Conservation (phyloP, 2,113 vertebrate species). For the Anarhynchus alexandrinus region DNA sequence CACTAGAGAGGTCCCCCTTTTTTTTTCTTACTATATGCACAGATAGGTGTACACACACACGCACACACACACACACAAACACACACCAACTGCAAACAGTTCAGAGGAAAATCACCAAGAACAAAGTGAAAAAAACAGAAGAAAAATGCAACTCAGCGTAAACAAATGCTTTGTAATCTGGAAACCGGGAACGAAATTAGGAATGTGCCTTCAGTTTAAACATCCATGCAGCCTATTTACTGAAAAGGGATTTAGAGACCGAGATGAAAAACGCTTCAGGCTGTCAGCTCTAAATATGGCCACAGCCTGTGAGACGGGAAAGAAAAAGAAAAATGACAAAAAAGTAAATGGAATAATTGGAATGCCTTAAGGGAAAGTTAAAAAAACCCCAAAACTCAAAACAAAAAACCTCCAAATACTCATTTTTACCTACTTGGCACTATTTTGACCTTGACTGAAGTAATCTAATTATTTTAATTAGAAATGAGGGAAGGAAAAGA, state of each 20-base stretch:
- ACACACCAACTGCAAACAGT: slow-evolving; percentile 11
- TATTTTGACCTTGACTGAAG: background rate
- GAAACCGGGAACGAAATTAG: slow-evolving; percentile 59
- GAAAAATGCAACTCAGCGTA: slow-evolving; percentile 62
- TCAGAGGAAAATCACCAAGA: slow-evolving; percentile 45
- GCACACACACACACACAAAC: background rate
- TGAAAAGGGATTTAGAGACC: slow-evolving; percentile 58
- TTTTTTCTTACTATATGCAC: background rate
- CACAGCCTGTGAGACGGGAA: slow-evolving; percentile 57
- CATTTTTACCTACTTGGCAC: background rate
- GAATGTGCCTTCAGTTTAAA: slow-evolving; percentile 55
- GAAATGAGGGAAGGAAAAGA: background rate
- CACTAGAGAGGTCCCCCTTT: background rate
- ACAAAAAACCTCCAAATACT: background rate
- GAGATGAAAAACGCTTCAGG: background rate
- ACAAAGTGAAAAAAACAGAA: slow-evolving; percentile 59
- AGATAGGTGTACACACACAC: background rate
- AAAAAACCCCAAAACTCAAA: background rate
- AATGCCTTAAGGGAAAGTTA: background rate
- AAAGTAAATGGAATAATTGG: slow-evolving; percentile 19
- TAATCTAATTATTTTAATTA: background rate
- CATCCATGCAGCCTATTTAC: slow-evolving; percentile 62
- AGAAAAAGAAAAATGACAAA: slow-evolving; percentile 15
- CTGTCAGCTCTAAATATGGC: slow-evolving; percentile 49
- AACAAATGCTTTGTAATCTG: slow-evolving; percentile 66